Conservation (phyloP, 1,140 invertebrate genomes). For the Drosophila hydei region DNA sequence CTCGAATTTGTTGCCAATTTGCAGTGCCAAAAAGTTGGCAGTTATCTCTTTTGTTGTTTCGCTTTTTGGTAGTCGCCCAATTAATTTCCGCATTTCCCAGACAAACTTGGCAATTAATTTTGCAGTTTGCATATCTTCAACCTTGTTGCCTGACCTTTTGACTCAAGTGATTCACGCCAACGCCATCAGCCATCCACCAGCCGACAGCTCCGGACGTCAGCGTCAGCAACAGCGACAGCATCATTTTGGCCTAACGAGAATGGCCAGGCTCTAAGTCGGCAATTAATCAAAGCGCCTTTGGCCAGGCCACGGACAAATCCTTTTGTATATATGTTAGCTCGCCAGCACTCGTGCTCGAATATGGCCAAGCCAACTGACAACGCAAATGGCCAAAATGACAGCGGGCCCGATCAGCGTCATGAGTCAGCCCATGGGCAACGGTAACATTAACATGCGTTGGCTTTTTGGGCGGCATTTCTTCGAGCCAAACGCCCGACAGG, state of each 20-base stretch:
- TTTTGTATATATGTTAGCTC: slow-evolving; percentile 61
- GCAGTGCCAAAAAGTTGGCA: slow-evolving; percentile 63
- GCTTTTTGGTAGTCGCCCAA: slow-evolving; percentile 60
- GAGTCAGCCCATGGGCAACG: slow-evolving; percentile 76
- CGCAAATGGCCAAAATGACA: slow-evolving; percentile 80
- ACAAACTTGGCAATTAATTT: slow-evolving; percentile 78
- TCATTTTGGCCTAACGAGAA: slow-evolving; percentile 68
- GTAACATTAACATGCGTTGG: slow-evolving; percentile 70
- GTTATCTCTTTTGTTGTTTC: slow-evolving; percentile 14
- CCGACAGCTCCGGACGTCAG: slow-evolving; percentile 48
- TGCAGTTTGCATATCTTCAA: slow-evolving; percentile 77
- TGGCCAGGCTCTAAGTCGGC: slow-evolving; percentile 71
- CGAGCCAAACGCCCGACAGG: slow-evolving; percentile 42
- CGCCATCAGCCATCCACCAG: slow-evolving; percentile 39
- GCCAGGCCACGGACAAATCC: slow-evolving; percentile 77
- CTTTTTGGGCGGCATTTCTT: slow-evolving; percentile 63
- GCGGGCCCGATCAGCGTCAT: slow-evolving; percentile 65
- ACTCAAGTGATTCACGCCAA: slow-evolving; percentile 79
- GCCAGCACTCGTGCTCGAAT: slow-evolving; percentile 51
- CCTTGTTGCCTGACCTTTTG: slow-evolving; percentile 79
- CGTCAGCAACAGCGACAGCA: slow-evolving; percentile 38
- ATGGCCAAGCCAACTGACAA: slow-evolving; percentile 72
- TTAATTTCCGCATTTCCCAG: slow-evolving; percentile 81
- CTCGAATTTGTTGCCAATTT: slow-evolving; percentile 78
- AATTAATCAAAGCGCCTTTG: slow-evolving; percentile 80